A percentile compares a stretch with the other conserved stretches of the same genome.
phyloP scores from a whole-genome alignment of 2,113 vertebrate genomes.

The Marmota flaviventris region DNA sequence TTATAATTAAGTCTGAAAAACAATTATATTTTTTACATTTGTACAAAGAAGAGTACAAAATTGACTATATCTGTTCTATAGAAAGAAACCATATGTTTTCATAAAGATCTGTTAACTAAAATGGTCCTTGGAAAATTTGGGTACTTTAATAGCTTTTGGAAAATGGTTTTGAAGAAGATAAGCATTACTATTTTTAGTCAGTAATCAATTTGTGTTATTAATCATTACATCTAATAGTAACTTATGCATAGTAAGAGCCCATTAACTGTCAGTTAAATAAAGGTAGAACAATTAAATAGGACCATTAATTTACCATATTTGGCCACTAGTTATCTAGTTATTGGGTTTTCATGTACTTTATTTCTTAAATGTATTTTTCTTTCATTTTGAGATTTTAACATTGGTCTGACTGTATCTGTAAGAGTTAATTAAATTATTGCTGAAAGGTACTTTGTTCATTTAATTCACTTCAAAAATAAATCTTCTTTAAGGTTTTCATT shows the following conservation, averaged over 20 bases:
- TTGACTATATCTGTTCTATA: background rate
- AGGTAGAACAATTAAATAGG: background rate
- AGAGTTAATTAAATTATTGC: background rate
- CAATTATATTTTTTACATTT: background rate
- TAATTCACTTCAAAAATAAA: constrained; percentile 38
- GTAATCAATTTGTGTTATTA: background rate
- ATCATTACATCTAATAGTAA: too few species aligned
- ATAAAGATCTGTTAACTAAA: background rate
- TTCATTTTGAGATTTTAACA: background rate
- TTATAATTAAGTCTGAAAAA: background rate
- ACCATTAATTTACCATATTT: background rate
- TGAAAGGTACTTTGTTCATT: constrained; percentile 12
- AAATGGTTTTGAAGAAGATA: constrained; percentile 30
- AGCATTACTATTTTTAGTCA: background rate
- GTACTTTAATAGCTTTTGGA: background rate
- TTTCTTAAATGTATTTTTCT: constrained; percentile 14
- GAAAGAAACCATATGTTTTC: background rate
- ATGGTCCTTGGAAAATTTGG: background rate
- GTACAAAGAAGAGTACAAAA: background rate
- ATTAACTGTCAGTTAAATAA: background rate
- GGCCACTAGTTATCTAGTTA: background rate
- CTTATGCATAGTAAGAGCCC: background rate
- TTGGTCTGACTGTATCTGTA: background rate
- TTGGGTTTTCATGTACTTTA: background rate
- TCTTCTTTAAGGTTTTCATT: constrained; percentile 48